Conservation (phyloP, 1,140 invertebrate species). For the Doryteuthis pealeii region DNA sequence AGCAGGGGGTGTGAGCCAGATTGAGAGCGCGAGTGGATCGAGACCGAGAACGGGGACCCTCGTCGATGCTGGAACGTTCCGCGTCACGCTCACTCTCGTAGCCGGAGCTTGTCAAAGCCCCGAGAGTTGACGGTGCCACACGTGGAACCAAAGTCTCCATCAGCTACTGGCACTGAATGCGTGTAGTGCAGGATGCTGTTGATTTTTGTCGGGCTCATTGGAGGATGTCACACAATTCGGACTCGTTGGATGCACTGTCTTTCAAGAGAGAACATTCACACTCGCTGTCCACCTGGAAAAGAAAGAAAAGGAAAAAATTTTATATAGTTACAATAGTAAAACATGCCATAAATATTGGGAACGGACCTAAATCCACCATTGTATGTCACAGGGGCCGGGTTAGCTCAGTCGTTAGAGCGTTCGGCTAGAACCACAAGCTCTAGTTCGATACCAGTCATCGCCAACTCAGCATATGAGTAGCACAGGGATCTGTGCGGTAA, state of each 20-base stretch:
- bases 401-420: too few species aligned
- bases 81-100: conserved; percentile 55
- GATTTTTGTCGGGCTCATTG: conserved; percentile 12
- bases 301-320: neutral
- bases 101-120: conserved; percentile 51
- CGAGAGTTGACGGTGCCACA: conserved; percentile 45
- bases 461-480: too few species aligned
- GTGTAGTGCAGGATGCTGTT: conserved; percentile 12
- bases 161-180: conserved; percentile 3
- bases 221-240: neutral
- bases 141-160: conserved; percentile 33
- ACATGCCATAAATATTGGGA: too few species aligned
- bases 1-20: conserved; percentile 46
- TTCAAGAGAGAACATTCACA: conserved; percentile 5
- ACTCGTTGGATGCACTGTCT: conserved; percentile 8
- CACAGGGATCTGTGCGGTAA: too few species aligned
- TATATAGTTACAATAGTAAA: too few species aligned
- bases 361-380: too few species aligned
- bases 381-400: too few species aligned
- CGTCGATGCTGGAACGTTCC: conserved; percentile 47
- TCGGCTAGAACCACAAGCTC: too few species aligned
- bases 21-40: conserved; percentile 41
- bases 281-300: neutral
- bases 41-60: conserved; percentile 34
- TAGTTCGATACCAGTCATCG: too few species aligned